Conservation (phyloP, 2,797 vertebrate species). For the Sebastes flavidus region DNA sequence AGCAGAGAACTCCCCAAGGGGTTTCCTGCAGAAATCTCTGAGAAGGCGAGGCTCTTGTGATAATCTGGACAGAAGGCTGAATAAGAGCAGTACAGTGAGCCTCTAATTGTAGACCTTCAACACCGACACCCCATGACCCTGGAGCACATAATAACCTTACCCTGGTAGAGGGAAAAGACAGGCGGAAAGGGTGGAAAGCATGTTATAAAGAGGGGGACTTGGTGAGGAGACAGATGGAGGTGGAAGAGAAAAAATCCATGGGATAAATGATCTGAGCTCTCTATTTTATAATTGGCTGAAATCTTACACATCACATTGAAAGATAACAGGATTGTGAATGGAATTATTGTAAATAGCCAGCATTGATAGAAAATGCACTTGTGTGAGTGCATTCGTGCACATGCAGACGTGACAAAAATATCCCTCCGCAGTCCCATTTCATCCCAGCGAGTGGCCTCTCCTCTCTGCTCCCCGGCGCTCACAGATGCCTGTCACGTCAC, state of each 20-base stretch:
- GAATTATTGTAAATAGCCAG: neutral
- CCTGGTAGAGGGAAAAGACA: neutral
- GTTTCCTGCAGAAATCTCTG: slow-evolving; percentile 6
- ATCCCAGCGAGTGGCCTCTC: slow-evolving; percentile 43
- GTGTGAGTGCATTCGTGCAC: neutral
- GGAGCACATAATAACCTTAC: neutral
- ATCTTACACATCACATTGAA: neutral
- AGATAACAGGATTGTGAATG: neutral
- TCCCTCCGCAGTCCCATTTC: slow-evolving; percentile 15
- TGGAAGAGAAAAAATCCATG: neutral
- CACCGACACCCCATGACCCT: slow-evolving; percentile 4
- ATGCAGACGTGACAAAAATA: neutral
- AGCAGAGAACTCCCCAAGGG: slow-evolving; percentile 11
- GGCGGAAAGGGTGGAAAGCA: neutral
- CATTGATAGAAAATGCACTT: neutral
- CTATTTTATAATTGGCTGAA: slow-evolving; percentile 6
- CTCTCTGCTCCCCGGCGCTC: slow-evolving; percentile 52
- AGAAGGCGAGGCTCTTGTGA: neutral
- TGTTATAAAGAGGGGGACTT: neutral
- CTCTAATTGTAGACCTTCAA: slow-evolving; percentile 1
- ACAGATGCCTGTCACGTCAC: slow-evolving; percentile 71
- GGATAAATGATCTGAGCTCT: slow-evolving; percentile 1
- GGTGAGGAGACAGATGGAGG: neutral
- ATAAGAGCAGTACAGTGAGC: neutral
- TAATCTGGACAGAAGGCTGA: slow-evolving; percentile 5